Conservation (phyloP, 2,888 invertebrate genomes). For the Pseudolycoriella hygida region DNA sequence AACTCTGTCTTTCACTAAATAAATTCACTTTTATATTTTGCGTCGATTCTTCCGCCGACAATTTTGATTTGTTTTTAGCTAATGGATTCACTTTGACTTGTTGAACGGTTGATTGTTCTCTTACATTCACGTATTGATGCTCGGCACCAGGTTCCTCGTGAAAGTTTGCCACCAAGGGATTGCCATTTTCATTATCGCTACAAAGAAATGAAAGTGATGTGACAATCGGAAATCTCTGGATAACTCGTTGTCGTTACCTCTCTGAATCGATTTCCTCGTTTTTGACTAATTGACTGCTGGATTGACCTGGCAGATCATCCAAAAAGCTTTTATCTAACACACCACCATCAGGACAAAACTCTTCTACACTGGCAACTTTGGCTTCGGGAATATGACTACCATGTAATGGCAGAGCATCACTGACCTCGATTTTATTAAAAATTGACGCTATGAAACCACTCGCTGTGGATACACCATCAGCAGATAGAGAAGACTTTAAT, state of each 20-base stretch:
- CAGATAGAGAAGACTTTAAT: neutral
- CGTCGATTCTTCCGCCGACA: neutral
- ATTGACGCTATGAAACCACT: conserved; percentile 1
- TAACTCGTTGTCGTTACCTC: no score
- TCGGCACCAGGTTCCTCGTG: conserved; percentile 45
- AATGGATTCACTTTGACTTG: conserved; percentile 12
- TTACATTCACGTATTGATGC: conserved; percentile 13
- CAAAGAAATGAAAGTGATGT: neutral
- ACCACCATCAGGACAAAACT: conserved; percentile 58
- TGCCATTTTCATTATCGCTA: conserved; percentile 50
- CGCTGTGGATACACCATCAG: neutral
- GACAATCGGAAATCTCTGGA: no score
- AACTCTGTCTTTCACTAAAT: neutral
- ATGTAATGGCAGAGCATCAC: neutral
- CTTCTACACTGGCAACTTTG: conserved; percentile 39
- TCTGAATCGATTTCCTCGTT: no score
- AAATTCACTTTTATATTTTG: neutral
- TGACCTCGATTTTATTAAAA: conserved; percentile 4
- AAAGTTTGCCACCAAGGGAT: conserved; percentile 66
- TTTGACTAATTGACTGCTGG: conserved; percentile 19
- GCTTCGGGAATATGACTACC: neutral
- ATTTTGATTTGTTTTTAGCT: conserved; percentile 7
- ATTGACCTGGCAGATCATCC: conserved; percentile 35
- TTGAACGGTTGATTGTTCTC: conserved; percentile 17
- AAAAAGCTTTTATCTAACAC: conserved; percentile 56